These are phyloP conservation scores for Empis livida DNA, from an alignment of 2,888 invertebrate species.

Conservation along the genomic window DNA sequence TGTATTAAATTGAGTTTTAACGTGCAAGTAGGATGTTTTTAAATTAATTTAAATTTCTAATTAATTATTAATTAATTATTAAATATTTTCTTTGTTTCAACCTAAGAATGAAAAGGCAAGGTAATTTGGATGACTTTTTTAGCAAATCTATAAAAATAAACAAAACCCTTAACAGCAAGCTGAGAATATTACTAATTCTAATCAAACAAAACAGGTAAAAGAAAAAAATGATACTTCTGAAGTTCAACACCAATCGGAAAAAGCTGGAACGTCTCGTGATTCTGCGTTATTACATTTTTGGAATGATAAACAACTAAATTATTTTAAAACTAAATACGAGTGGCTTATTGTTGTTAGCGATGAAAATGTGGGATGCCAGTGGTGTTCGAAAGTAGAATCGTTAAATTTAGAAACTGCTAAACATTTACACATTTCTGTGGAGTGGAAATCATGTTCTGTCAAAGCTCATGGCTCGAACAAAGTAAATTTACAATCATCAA, in stretches of 20 bases:
- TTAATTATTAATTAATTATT: too few relatives aligned
- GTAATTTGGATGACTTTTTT: neutral
- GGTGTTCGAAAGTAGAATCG: conserved; percentile 1
- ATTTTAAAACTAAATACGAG: conserved; percentile 1
- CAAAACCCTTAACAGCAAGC: neutral
- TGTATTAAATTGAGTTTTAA: too few relatives aligned
- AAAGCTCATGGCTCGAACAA: conserved; percentile 1
- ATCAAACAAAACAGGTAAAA: too few relatives aligned
- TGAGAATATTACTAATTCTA: too few relatives aligned
- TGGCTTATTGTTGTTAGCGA: conserved; percentile 2
- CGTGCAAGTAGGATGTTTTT: too few relatives aligned
- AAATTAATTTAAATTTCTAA: too few relatives aligned
- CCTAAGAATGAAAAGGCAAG: conserved; percentile 1
- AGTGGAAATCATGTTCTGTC: conserved; percentile 1
- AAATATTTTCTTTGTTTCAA: too few relatives aligned
- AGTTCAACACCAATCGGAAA: too few relatives aligned
- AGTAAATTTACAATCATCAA: neutral
- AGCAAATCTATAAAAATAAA: neutral
- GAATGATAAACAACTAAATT: neutral
- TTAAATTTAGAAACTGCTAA: neutral
- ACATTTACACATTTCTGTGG: conserved; percentile 1
- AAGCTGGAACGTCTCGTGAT: too few relatives aligned
- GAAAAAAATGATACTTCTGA: too few relatives aligned
- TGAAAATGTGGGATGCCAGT: neutral
- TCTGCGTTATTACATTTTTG: too few relatives aligned